These are phyloP conservation scores for Pteronotus mesoamericanus DNA, from an alignment of 2,797 vertebrate species.

Conservation along the genomic window DNA sequence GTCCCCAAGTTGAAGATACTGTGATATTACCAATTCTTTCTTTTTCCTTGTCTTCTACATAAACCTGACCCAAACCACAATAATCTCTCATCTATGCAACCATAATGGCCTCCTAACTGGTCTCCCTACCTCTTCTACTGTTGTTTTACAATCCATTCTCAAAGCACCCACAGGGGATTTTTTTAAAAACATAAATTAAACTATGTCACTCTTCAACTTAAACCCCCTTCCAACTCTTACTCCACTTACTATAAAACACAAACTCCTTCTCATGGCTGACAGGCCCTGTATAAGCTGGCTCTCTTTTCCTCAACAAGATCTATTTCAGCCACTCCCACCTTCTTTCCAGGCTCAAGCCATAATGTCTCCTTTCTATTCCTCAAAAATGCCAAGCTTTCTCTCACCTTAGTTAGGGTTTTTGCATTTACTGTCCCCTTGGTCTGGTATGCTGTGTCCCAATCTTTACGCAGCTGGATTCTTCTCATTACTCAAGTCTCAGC, in stretches of 20 bases:
- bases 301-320: not conserved
- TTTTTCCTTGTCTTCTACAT: not conserved
- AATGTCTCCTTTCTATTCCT: not conserved
- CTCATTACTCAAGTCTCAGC: not conserved
- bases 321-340: not conserved
- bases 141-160: not conserved
- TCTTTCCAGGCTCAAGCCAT: not conserved
- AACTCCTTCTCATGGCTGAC: not conserved
- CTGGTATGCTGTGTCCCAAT: not conserved
- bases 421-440: not conserved
- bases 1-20: not conserved
- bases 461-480: not conserved
- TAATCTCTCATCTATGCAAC: not conserved
- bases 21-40: not conserved
- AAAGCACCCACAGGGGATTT: not conserved
- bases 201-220: not conserved
- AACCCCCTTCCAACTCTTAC: not conserved
- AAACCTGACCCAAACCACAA: not conserved
- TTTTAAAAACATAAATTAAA: slow-evolving; percentile 29
- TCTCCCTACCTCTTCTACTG: not conserved
- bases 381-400: not conserved
- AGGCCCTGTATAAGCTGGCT: not conserved
- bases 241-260: not conserved
- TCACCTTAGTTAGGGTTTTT: not conserved
- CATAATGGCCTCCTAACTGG: not conserved